phyloP scores from a whole-genome alignment of 2,113 vertebrate genomes.

The Illadopsis cleaveri region DNA sequence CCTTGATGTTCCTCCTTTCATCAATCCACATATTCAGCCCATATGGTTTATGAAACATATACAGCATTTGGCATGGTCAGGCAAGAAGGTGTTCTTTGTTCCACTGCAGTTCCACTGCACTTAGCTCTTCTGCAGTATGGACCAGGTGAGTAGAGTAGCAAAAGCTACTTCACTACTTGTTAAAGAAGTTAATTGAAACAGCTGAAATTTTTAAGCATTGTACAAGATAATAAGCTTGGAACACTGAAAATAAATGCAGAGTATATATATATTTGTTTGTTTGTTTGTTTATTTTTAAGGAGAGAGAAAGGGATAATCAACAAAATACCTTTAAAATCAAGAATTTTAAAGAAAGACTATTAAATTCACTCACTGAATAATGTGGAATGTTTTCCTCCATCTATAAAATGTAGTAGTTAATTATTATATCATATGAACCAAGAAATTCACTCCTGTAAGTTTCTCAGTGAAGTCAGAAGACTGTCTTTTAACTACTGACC shows the following conservation, averaged over 20 bases:
- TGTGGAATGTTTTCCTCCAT: neutral
- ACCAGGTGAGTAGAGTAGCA: neutral
- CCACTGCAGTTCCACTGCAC: neutral
- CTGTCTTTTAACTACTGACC: neutral
- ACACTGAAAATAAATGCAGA: neutral
- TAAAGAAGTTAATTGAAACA: neutral
- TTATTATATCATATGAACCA: neutral
- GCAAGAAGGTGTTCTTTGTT: neutral
- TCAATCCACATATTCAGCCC: neutral
- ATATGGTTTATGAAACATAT: neutral
- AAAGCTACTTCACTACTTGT: neutral
- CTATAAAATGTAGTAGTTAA: neutral
- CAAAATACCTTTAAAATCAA: neutral
- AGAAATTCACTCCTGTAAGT: neutral
- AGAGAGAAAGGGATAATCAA: rapidly evolving
- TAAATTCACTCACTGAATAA: neutral
- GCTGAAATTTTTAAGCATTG: neutral
- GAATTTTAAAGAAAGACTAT: neutral
- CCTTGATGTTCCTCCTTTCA: neutral
- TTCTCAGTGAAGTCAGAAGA: neutral
- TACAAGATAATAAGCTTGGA: neutral
- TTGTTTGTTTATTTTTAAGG: too few species aligned
- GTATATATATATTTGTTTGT: too few species aligned
- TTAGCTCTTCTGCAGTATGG: neutral
- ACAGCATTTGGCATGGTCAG: neutral